A percentile compares a stretch with the other conserved stretches of the same genome.
These are phyloP conservation scores for Cryptocephalus moraei DNA, from an alignment of 2,888 invertebrate species.

Conservation along the genomic window DNA sequence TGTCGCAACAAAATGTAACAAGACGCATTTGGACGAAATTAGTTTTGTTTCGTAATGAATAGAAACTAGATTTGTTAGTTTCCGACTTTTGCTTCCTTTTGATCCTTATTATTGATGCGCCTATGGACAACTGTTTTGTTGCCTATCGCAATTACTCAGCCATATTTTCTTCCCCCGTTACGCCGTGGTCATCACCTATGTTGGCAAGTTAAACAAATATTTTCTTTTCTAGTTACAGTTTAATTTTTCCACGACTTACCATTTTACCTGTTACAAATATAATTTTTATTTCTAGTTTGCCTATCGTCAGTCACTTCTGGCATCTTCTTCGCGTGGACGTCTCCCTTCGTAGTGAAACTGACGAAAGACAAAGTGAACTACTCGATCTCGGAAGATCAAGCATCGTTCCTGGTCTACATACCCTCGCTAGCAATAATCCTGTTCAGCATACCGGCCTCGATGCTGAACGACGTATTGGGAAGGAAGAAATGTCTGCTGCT, in stretches of 20 bases:
- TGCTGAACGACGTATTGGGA: conserved; percentile 23
- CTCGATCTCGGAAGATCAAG: conserved; percentile 27
- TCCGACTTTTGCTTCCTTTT: too few species aligned
- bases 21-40: too few species aligned
- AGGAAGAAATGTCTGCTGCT: conserved; percentile 25
- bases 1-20: too few species aligned
- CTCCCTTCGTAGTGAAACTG: conserved; percentile 29
- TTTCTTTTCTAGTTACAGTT: conserved; percentile 1
- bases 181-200: too few species aligned
- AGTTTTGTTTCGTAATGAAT: too few species aligned
- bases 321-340: conserved; percentile 25
- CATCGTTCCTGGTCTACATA: conserved; percentile 28
- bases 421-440: conserved; percentile 23
- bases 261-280: neutral
- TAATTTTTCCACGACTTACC: neutral
- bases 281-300: conserved; percentile 13
- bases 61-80: too few species aligned
- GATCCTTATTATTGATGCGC: too few species aligned
- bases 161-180: too few species aligned
- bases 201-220: too few species aligned
- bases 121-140: too few species aligned
- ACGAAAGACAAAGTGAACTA: conserved; percentile 21
- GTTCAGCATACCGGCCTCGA: conserved; percentile 19
- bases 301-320: conserved; percentile 19
- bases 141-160: too few species aligned